Conservation (phyloP, 2,797 vertebrate genomes). For the Chromobotia macracanthus region DNA sequence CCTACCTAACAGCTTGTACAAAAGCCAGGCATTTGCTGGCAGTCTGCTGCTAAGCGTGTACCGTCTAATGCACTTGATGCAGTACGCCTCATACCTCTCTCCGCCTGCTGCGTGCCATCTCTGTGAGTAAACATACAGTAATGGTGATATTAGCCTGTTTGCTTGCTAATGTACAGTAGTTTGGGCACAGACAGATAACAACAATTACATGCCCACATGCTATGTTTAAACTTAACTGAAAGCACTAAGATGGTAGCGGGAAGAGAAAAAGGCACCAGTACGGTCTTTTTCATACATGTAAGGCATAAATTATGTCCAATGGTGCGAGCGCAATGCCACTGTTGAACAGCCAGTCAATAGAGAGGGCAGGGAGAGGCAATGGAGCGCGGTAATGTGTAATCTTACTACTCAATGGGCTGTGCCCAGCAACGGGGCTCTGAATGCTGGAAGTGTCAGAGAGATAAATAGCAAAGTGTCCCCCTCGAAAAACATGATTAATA, state of each 20-base stretch:
- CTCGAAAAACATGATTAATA: slow-evolving; percentile 99
- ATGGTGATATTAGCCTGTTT: slow-evolving; percentile 38
- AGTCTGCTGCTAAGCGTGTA: slow-evolving; percentile 17
- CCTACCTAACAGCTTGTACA: slow-evolving; percentile 40
- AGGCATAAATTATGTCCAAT: slow-evolving; percentile 96
- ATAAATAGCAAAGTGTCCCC: slow-evolving; percentile 99
- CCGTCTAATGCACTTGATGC: not conserved
- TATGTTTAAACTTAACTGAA: slow-evolving; percentile 66
- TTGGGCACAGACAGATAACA: slow-evolving; percentile 58
- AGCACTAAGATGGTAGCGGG: slow-evolving; percentile 63
- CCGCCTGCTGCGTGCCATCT: slow-evolving; percentile 27
- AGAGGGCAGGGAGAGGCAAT: slow-evolving; percentile 99
- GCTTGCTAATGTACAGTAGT: slow-evolving; percentile 41
- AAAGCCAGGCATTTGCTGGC: slow-evolving; percentile 29
- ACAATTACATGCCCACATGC: slow-evolving; percentile 62
- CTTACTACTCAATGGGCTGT: slow-evolving; percentile 99
- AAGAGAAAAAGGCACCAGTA: slow-evolving; percentile 53
- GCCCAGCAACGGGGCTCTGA: slow-evolving; percentile 93
- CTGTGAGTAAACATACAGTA: slow-evolving; percentile 53
- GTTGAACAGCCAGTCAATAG: slow-evolving; percentile 98
- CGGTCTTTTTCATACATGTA: slow-evolving; percentile 78
- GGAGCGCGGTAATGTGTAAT: slow-evolving; percentile 99
- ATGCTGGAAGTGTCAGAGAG: slow-evolving; percentile 99
- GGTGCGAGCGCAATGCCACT: slow-evolving; percentile 92
- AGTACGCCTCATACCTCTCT: slow-evolving; percentile 11